Evolutionary conservation across 2,797 vertebrate genomes (phyloP), one percentile per base, ranked within the genome.

Genomic region (Enteromius argenteus): DNA sequence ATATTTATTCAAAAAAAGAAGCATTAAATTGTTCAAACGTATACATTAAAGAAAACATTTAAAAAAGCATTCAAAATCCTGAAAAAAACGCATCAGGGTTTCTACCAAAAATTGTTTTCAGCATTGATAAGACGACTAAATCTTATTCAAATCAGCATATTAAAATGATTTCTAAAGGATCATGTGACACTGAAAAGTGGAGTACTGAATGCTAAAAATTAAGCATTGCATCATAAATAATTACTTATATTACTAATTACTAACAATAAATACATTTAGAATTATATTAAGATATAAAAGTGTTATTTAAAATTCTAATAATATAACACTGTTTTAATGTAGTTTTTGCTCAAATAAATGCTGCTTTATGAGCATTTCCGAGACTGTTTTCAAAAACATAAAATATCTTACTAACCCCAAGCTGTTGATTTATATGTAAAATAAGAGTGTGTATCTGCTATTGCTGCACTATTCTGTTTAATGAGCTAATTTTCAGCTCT

Each of bases 401-500:
- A 68, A 69, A 69, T 37, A 21, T 21, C 10, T 39, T 68, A n/a
- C 35, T 11, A 42, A 14, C 21, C n/a, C 37, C 11, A 42, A 69
- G 6, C n/a, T 11, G 46, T 32, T 49, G 2, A 49, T 5, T 23
- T 27, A 72, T 72, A 10, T 17, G 17, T 49, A 10, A 32, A 73
- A 19, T 19, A 0, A 0, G 14, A 30, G 23, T 10, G 2, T 73
- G 46, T 51, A 3, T 53, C 5, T 21, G 21, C 49, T 23, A 56
- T 30, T 53, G 13, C 39, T 19, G 46, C 32, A 49, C 21, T 56
- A 39, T 39, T 80, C 62, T 21, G 49, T 58, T 69, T 23, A 69
- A 77, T 44, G 9, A n/a, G 27, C 64, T 64, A 51, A 69, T 71
- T 60, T 87, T 79, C 66, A 71, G 58, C 46, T 39, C 37, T 37